Base-by-base conservation (phyloP, 2,888 invertebrate genomes). In the Epinotia ramella region DNA sequence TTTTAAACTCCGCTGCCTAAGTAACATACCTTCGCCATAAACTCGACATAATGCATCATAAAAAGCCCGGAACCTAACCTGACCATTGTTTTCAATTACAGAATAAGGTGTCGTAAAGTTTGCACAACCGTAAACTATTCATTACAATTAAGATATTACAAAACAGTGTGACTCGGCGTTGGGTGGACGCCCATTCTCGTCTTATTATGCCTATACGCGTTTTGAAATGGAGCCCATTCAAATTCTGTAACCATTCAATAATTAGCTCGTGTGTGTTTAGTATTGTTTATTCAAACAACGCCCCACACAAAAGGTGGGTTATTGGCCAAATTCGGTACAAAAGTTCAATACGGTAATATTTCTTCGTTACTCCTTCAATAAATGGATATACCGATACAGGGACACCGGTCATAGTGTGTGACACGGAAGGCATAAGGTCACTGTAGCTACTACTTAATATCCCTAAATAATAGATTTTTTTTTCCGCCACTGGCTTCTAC, bases 131-230 rank as follows among this genome's bases (percentile, higher is more conserved):
- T 57, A 44, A 53, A 67, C 44, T 28, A 67, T 73, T 33, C 24
- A 33, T 62, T 53, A 24, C 53, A 46, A 67, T 53, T 62, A 67
- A 49, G 33, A 67, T 49, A 49, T 73, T 62, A 53, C 73, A 44
- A 53, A 33, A 73, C 53, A 56, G 53, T 20, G n/a, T 44, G 68
- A 68, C 33, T 71, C 33, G 44, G 44, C 44, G 49, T 62, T 63
- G 68, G 18, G 20, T 67, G 63, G 16, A 28, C 24, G 24, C 40
- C 49, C 20, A 49, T 63, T 63, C 28, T n/a, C 64, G 53, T 56
- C 53, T 16, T 64, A 53, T 53, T 53, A 53, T 53, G 1, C 5
- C 0, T 53, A 53, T 53, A 2, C 5, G n/a, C 49, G n/a, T 53
- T 53, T 53, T 53, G 49, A 53, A 53, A 53, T 53, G n/a, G 49